Percentiles rank a stretch among this genome's conserved stretches.
phyloP scores from a whole-genome alignment of 2,888 invertebrate species.

The Ligdia adustata region DNA sequence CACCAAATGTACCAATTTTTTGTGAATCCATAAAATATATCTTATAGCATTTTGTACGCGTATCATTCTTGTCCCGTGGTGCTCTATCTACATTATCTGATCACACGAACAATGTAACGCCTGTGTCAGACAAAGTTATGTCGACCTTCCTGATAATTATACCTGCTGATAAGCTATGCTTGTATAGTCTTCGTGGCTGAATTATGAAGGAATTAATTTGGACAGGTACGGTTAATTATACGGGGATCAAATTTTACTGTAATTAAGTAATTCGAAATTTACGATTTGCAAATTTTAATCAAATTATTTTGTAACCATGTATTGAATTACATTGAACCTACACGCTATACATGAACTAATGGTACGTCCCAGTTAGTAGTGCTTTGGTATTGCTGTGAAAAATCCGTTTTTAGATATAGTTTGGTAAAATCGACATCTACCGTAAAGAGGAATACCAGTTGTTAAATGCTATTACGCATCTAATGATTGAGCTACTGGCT shows the following conservation, averaged over 20 bases:
- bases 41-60: neutral
- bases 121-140: slow-evolving; percentile 23
- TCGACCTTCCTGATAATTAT: slow-evolving; percentile 28
- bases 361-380: too few relatives aligned
- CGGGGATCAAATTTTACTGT: neutral
- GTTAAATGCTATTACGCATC: too few relatives aligned
- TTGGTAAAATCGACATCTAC: too few relatives aligned
- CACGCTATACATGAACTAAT: too few relatives aligned
- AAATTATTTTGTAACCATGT: too few relatives aligned
- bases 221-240: slow-evolving; percentile 1
- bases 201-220: slow-evolving; percentile 15
- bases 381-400: too few relatives aligned
- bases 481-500: too few relatives aligned
- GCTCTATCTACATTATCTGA: slow-evolving; percentile 53
- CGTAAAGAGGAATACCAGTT: too few relatives aligned
- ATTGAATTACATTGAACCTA: too few relatives aligned
- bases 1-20: too few relatives aligned
- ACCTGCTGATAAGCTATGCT: slow-evolving; percentile 20
- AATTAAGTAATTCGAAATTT: neutral
- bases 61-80: neutral
- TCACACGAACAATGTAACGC: slow-evolving; percentile 42
- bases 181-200: slow-evolving; percentile 16
- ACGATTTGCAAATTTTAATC: neutral
- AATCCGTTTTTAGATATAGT: too few relatives aligned
- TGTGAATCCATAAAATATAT: too few relatives aligned